phyloP scores from a whole-genome alignment of 1,140 invertebrate species.

The Scaptomyza hsui region DNA sequence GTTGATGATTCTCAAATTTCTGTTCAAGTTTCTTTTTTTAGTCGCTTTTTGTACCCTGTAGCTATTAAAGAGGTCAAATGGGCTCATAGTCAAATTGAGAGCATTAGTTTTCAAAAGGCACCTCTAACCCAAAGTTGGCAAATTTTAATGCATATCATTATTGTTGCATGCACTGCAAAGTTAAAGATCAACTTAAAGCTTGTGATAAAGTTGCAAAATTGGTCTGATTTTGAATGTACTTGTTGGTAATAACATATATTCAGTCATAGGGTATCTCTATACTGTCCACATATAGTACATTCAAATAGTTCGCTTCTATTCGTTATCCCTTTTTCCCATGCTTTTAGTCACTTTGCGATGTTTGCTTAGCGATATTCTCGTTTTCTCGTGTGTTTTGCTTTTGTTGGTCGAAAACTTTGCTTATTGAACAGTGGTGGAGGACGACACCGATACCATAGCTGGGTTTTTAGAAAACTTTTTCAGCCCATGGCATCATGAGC shows the following conservation, averaged over 20 bases:
- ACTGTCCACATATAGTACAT: background rate
- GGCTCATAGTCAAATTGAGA: constrained; percentile 1
- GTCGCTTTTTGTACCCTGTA: constrained; percentile 4
- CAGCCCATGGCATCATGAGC: background rate
- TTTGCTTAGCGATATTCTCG: constrained; percentile 5
- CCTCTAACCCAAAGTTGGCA: background rate
- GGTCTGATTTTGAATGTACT: too few relatives aligned
- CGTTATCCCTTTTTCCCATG: background rate
- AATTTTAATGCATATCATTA: background rate
- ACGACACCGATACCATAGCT: background rate
- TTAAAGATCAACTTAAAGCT: too few relatives aligned
- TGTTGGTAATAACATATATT: too few relatives aligned
- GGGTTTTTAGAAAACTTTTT: constrained; percentile 7
- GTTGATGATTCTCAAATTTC: constrained; percentile 65
- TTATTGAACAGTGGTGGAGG: constrained; percentile 16
- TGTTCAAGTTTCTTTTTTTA: constrained; percentile 21
- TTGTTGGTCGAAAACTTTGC: constrained; percentile 10
- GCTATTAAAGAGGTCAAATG: background rate
- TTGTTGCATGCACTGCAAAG: background rate
- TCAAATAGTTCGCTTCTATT: background rate
- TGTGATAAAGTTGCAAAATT: too few relatives aligned
- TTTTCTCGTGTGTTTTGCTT: constrained; percentile 4
- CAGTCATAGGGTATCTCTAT: constrained; percentile 1
- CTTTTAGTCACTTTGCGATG: constrained; percentile 4
- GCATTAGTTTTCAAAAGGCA: background rate